phyloP scores from a whole-genome alignment of 2,113 vertebrate species.

The Erythrocebus patas region DNA sequence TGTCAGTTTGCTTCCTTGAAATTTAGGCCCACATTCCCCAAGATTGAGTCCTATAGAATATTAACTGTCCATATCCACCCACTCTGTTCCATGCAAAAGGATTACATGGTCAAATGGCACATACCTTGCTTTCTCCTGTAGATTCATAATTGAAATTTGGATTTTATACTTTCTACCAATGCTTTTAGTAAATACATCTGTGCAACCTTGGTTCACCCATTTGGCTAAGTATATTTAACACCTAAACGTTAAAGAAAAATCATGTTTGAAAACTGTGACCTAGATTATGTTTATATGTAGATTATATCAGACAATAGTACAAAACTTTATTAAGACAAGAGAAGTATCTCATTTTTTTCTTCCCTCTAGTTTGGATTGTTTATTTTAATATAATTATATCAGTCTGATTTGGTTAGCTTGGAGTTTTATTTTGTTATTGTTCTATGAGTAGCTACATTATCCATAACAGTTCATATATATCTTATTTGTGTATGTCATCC shows the following conservation, averaged over 20 bases:
- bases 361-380: background rate
- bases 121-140: background rate
- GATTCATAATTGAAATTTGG: background rate
- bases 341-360: background rate
- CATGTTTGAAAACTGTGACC: background rate
- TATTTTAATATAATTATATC: background rate
- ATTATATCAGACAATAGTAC: background rate
- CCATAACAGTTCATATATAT: background rate
- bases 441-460: background rate
- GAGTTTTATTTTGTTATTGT: background rate
- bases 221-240: background rate
- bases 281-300: background rate
- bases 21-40: background rate
- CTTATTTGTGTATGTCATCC: background rate
- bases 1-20: background rate
- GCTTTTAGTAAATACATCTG: background rate
- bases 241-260: background rate
- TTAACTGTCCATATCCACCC: background rate
- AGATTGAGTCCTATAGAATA: background rate
- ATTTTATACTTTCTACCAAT: background rate
- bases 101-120: background rate
- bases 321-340: background rate
- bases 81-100: background rate
- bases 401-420: background rate
- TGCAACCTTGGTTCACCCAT: background rate